These are phyloP conservation scores for Protosalanx chinensis DNA, from an alignment of 2,797 vertebrate genomes.

Conservation along the genomic window DNA sequence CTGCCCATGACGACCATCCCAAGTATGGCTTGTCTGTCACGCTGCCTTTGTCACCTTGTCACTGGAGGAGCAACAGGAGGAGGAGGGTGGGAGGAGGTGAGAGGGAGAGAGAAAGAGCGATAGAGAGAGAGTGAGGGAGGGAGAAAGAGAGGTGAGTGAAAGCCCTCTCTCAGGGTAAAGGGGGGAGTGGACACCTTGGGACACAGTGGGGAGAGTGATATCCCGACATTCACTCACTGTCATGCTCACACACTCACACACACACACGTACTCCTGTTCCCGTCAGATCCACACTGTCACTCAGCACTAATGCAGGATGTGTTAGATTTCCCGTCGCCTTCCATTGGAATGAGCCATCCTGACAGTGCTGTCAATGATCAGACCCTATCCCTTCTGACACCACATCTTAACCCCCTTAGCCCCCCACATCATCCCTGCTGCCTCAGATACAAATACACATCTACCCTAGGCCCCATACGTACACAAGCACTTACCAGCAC, in stretches of 20 bases:
- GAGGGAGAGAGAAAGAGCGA: neutral
- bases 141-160: neutral
- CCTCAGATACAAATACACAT: too few species aligned
- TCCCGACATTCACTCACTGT: slow-evolving; percentile 30
- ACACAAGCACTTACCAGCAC: too few species aligned
- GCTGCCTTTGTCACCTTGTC: slow-evolving; percentile 55
- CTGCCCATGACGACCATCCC: slow-evolving; percentile 33
- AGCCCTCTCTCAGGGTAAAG: slow-evolving; percentile 36
- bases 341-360: slow-evolving; percentile 27
- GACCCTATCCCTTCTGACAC: slow-evolving; percentile 8
- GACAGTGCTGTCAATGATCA: slow-evolving; percentile 48
- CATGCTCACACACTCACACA: slow-evolving; percentile 8
- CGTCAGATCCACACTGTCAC: slow-evolving; percentile 14
- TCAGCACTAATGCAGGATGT: slow-evolving; percentile 3
- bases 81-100: neutral
- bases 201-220: slow-evolving; percentile 47
- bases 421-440: neutral
- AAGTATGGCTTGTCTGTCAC: slow-evolving; percentile 37
- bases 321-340: slow-evolving; percentile 11
- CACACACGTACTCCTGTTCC: neutral
- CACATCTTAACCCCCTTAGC: neutral
- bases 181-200: slow-evolving; percentile 38
- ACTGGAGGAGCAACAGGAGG: slow-evolving; percentile 31
- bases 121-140: neutral
- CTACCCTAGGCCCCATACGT: too few species aligned